Conservation (phyloP, 2,888 invertebrate species). For the Aphodius sticticus region DNA sequence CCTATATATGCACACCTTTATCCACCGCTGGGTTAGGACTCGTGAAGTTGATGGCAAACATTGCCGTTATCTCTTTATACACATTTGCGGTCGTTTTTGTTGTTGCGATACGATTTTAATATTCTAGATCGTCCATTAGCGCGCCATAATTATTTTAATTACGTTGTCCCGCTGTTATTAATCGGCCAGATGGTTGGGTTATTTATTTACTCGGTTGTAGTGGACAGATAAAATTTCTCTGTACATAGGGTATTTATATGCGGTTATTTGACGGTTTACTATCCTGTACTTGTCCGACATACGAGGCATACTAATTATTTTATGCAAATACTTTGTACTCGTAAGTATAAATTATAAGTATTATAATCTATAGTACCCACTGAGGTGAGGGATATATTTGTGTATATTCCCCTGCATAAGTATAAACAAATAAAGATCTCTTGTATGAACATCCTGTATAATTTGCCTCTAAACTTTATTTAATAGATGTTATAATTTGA, state of each 20-base stretch:
- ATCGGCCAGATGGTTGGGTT: neutral
- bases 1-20: neutral
- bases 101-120: neutral
- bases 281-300: slow-evolving; percentile 7
- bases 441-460: no score
- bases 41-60: neutral
- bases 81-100: neutral
- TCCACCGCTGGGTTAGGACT: neutral
- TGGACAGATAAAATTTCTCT: neutral
- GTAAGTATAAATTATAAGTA: no score
- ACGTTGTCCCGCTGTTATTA: neutral
- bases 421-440: no score
- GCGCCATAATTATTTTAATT: slow-evolving; percentile 22
- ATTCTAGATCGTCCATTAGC: slow-evolving; percentile 18
- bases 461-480: no score
- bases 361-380: no score
- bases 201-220: neutral
- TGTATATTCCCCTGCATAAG: no score
- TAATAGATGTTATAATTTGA: no score
- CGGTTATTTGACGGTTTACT: no score
- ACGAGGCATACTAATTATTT: slow-evolving; percentile 15
- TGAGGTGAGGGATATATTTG: no score
- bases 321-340: slow-evolving; percentile 10
- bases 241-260: no score
- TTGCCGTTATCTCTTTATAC: neutral